Base-by-base conservation (phyloP, 2,797 vertebrate species). In the Fistularia commersonii region DNA sequence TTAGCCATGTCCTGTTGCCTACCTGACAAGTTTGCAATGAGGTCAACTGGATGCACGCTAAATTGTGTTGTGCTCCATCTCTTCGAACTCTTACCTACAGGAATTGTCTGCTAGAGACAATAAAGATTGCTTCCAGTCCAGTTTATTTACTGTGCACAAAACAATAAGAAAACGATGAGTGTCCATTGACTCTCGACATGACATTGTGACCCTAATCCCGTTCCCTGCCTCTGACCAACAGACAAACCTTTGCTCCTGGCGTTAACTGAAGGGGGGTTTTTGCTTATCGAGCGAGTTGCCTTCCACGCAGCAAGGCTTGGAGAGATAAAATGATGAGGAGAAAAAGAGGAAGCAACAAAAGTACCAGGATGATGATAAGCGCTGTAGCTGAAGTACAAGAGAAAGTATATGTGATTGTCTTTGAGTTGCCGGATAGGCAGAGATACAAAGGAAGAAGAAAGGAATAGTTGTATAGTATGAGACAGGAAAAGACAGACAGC, bases 401-500 rank as follows among this genome's bases (percentile, higher is more conserved):
- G 58, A 72, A 55, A 73, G 60, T n/a, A 10, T 72, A 71, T 69
- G 79, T 70, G 75, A 81, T 72, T 54, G 66, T 72, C 69, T 76
- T 54, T 60, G 63, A 74, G 68, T 70, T 67, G 70, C 69, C 45
- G 48, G 54, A 47, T 60, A 67, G 77, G 41, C 46, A 65, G 62
- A 69, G 71, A 79, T 66, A 72, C 54, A 54, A 48, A 48, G 55
- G 45, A 34, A 60, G 66, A 64, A 60, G 70, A 77, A 72, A 74
- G 65, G 47, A 51, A 68, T 48, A 47, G 72, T 55, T 48, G 53
- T 40, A 71, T 64, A 82, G 77, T 66, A 74, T 42, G 48, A 82
- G 74, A 81, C 51, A 66, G 74, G 68, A 71, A 72, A 74, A 84
- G 74, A 82, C 71, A 68, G 78, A 81, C 72, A 64, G 74, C 15